phyloP scores from a whole-genome alignment of 1,140 invertebrate genomes.

The Drosophila suzukii region DNA sequence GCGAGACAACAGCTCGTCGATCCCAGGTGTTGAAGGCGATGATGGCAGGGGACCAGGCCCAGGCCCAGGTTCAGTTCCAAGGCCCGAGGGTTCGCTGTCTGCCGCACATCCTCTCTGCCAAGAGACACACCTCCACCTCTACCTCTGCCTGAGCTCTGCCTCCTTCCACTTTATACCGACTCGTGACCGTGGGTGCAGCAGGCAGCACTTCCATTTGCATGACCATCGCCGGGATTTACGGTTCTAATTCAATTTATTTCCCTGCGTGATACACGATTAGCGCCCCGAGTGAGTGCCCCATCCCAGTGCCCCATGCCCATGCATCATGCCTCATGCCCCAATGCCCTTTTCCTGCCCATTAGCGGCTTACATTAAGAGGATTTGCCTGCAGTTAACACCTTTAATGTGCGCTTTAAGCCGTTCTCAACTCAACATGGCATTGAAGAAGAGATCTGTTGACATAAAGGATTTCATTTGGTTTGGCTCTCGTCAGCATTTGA shows the following conservation, averaged over 20 bases:
- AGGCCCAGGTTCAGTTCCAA: background rate
- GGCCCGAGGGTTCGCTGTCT: slow-evolving; percentile 26
- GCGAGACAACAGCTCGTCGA: slow-evolving; percentile 9
- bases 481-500: background rate
- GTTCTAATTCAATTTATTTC: slow-evolving; percentile 62
- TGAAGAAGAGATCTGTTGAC: slow-evolving; percentile 22
- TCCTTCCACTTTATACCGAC: background rate
- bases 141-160: too few relatives aligned
- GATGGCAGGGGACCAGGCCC: background rate
- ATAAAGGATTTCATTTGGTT: slow-evolving; percentile 32
- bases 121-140: slow-evolving; percentile 28
- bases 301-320: background rate
- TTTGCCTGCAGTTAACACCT: slow-evolving; percentile 38
- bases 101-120: slow-evolving; percentile 28
- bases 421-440: slow-evolving; percentile 10
- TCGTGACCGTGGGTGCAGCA: slow-evolving; percentile 51
- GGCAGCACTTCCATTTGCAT: slow-evolving; percentile 51
- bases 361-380: slow-evolving; percentile 50
- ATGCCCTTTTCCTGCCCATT: slow-evolving; percentile 32
- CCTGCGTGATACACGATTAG: slow-evolving; percentile 51
- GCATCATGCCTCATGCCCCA: background rate
- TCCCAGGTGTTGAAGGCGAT: slow-evolving; percentile 48
- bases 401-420: slow-evolving; percentile 37
- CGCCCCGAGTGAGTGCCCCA: slow-evolving; percentile 24
- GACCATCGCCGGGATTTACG: slow-evolving; percentile 42